phyloP scores from a whole-genome alignment of 2,113 vertebrate genomes.

The Ploceus nigricollis region DNA sequence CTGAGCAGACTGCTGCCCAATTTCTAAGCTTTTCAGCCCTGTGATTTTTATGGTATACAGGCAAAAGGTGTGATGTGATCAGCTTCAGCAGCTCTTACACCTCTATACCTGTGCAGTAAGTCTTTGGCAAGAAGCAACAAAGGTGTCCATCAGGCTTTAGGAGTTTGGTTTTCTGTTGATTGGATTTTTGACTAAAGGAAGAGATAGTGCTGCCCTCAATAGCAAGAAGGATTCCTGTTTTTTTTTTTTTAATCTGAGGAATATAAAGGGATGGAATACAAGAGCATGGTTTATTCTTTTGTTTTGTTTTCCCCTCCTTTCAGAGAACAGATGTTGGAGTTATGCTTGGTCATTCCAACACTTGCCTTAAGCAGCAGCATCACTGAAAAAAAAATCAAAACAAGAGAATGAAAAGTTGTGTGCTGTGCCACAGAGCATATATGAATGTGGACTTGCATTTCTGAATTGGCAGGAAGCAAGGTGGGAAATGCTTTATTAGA shows the following conservation, averaged over 20 bases:
- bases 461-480: neutral
- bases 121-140: neutral
- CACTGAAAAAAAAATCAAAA: neutral
- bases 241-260: neutral
- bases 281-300: neutral
- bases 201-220: neutral
- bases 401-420: neutral
- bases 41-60: neutral
- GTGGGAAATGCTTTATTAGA: slow-evolving; percentile 12
- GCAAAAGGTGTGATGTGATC: neutral
- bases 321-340: neutral
- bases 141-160: neutral
- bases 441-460: neutral
- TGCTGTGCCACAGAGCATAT: neutral
- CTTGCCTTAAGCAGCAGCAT: neutral
- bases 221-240: neutral
- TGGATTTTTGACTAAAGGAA: neutral
- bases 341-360: neutral
- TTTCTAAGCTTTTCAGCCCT: neutral
- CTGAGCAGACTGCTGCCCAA: fast-evolving
- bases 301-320: neutral
- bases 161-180: neutral
- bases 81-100: neutral
- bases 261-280: neutral
- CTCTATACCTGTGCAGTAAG: neutral